Base-by-base conservation (phyloP, 2,797 vertebrate species). In the Pachyuromys duprasi region DNA sequence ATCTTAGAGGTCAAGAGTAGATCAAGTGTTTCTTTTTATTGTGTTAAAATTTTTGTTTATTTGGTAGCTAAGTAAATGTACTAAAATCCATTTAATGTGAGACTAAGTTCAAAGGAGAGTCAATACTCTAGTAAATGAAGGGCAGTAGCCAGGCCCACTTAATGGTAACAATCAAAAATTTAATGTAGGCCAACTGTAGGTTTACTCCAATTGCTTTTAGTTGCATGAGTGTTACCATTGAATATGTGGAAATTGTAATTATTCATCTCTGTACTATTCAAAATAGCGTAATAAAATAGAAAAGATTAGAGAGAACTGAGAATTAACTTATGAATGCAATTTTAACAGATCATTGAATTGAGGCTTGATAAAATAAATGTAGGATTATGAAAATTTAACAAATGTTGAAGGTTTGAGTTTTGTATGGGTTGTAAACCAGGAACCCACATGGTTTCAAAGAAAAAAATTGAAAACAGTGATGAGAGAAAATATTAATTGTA, bases 1-100 rank as follows among this genome's bases (percentile, higher is more conserved):
- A 18, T 65, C 4, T 42, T 76, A 86, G 18, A 81, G 60, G 12
- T 6, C 69, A 22, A 88, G 65, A 11, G 4, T 31, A 60, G 1
- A 67, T 60, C 4, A 76, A 89, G 42, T 89, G n/a, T 42, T 89
- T 81, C 89, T 49, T 86, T 96, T 89, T 72, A 36, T 45, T 86
- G 12, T 81, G 45, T 33, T 81, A 57, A 84, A 18, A 81, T 84
- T 93, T 74, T 31, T 49, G 45, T 3, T 86, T 60, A 80, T 78
- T 65, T 57, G 17, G 62, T 8, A 55, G 63, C 11, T 36, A 93
- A 65, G 33, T 63, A 28, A 62, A 55, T 3, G 24, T 93, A 22
- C 2, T 69, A 65, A 63, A 81, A 12, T 31, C 18, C 26, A 74
- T 76, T 96, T 74, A 76, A 33, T 65, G 17, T 86, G 74, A 89